Base-by-base conservation (phyloP, 1,140 invertebrate species). In the Acyrthosiphon pisum region DNA sequence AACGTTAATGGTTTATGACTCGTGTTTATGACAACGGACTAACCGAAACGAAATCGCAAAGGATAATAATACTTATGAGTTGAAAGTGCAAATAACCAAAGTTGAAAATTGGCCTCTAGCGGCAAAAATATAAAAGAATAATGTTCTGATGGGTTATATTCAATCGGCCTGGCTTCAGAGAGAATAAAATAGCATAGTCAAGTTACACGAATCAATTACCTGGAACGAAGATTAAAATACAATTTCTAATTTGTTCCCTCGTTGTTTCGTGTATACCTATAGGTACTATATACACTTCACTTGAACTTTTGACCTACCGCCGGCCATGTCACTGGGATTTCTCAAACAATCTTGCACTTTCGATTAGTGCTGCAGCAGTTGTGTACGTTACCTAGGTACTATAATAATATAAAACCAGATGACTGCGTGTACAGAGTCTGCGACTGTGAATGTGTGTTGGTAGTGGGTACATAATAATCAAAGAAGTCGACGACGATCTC, bases 181-280 rank as follows among this genome's bases (percentile, higher is more conserved):
- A 87, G 84, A 30, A 48, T 44, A 48, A 87, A n/a, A 88, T 48
- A 87, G 26, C n/a, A n/a, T 9, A 87, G 46, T 86, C 44, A 86
- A 86, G 83, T 50, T 35, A 88, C 86, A n/a, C 46, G 46, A 88
- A 88, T 88, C 86, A 8, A 88, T 88, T 88, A 88, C 86, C 46
- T 35, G 46, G 18, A 50, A 88, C 86, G n/a, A 35, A 88, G 86
- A 88, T 88, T 88, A 88, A 50, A 88, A 88, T 35, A 23, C 46
- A 88, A 88, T 88, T 88, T 88, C 86, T 88, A 88, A 88, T 88
- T 50, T n/a, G 86, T 50, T 50, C n/a, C 46, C n/a, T 9, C 84
- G 44, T n/a, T 11, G 44, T 88, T 30, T 23, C 83, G 44, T n/a
- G 41, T 44, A 18, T 60, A 60, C 26, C 56, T n/a, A 1, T 1